Conservation (phyloP, 2,888 invertebrate genomes). For the Apotomis turbidana region DNA sequence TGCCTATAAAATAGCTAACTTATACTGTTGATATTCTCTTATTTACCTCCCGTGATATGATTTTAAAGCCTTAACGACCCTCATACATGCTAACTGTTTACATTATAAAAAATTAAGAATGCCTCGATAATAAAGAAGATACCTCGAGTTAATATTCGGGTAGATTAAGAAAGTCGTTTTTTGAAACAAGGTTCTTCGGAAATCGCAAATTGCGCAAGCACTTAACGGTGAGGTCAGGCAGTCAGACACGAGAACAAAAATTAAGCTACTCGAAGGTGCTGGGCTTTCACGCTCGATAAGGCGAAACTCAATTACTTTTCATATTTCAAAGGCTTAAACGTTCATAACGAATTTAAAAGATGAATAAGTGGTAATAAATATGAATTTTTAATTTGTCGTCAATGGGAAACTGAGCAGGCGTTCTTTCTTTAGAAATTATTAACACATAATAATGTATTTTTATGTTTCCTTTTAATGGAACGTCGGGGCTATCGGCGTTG, state of each 20-base stretch:
- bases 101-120: constrained; percentile 53
- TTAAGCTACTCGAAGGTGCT: constrained; percentile 60
- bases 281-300: constrained; percentile 60
- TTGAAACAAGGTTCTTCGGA: constrained; percentile 48
- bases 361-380: constrained; percentile 58
- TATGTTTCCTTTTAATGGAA: constrained; percentile 82
- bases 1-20: constrained; percentile 34
- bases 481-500: constrained; percentile 70
- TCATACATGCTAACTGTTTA: constrained; percentile 41
- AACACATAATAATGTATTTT: constrained; percentile 83
- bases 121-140: constrained; percentile 59
- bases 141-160: constrained; percentile 53
- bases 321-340: constrained; percentile 52
- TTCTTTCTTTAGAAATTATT: constrained; percentile 79
- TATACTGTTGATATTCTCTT: constrained; percentile 37
- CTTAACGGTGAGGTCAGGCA: constrained; percentile 33
- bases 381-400: constrained; percentile 70
- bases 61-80: constrained; percentile 38
- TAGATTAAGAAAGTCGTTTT: constrained; percentile 58
- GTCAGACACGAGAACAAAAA: constrained; percentile 44
- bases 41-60: constrained; percentile 35
- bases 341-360: constrained; percentile 58
- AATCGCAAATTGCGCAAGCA: constrained; percentile 49
- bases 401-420: constrained; percentile 56
- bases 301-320: constrained; percentile 60